Evolutionary conservation across 2,797 vertebrate species (phyloP), one percentile per base, ranked within the genome.

Genomic region (Taenioides sp.): DNA sequence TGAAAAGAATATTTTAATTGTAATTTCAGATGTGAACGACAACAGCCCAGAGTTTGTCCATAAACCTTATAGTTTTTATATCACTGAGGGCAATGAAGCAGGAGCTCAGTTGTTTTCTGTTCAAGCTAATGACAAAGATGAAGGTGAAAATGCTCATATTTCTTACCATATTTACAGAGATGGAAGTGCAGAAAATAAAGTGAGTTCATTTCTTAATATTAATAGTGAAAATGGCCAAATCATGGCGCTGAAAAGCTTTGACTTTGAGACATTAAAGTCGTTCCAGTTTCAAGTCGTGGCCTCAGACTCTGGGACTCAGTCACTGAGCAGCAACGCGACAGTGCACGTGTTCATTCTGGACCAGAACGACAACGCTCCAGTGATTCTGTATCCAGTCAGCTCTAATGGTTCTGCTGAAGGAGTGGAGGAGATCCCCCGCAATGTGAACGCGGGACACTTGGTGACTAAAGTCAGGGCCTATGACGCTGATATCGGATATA

Each of bases 71-170:
- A 89, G 80, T 58, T 86, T 91, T 67, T 91, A 90, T 73, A 27
- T 93, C 0, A 77, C 78, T 4, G 92, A 92, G 17, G 84, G 71
- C 0, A 92, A 92, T 2, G 23, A 68, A 0, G 87, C 89, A n/a
- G 88, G 89, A 0, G 25, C 59, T 3, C 84, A 81, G 1, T 62
- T 92, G 50, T 91, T 91, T 73, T 87, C 80, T 0, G 72, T 91
- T 0, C 88, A 68, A 47, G 63, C 94, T 64, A 50, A 25, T 88
- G 76, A 86, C 92, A 47, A 4, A 1, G 90, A 91, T 66, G 28
- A 31, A 31, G 28, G 28, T 4, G 28, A 31, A 31, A 91, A 82
- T 63, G 81, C 84, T 0, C 16, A 34, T 34, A 34, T 34, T 34
- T 34, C 31, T 34, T 34, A 34, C 7, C 31, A 34, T 34, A 34